Conservation (phyloP, 64 coral and sea anemone species). For the Stylophora pistillata region DNA sequence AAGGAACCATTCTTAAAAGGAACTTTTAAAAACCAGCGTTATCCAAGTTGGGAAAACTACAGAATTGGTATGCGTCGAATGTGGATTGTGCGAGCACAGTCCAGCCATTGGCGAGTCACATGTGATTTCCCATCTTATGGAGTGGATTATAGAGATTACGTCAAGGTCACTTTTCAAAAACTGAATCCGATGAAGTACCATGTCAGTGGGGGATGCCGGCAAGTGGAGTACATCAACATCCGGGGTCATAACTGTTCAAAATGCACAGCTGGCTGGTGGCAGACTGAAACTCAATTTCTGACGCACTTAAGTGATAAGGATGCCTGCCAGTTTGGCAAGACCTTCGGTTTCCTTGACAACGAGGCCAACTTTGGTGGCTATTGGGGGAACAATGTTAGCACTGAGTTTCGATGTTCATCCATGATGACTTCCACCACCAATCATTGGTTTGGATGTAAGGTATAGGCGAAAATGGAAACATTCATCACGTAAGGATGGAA, state of each 20-base stretch:
- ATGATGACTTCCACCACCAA: slow-evolving; percentile 22
- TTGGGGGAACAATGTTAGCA: not conserved
- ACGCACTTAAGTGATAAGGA: slow-evolving; percentile 6
- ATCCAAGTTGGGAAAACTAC: slow-evolving; percentile 40
- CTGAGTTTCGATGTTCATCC: slow-evolving; percentile 14
- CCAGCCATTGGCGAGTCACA: slow-evolving; percentile 47
- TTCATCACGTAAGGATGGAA: not conserved
- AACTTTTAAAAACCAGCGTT: not conserved
- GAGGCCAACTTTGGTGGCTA: slow-evolving; percentile 35
- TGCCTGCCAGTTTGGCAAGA: slow-evolving; percentile 12
- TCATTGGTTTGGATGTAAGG: slow-evolving; percentile 29
- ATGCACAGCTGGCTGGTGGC: slow-evolving; percentile 41
- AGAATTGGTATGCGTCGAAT: slow-evolving; percentile 18
- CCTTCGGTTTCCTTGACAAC: not conserved
- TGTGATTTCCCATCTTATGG: slow-evolving; percentile 38
- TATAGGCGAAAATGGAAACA: not conserved
- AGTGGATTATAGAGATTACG: slow-evolving; percentile 37
- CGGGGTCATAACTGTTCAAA: slow-evolving; percentile 21
- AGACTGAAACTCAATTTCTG: not conserved
- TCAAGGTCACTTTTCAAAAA: slow-evolving; percentile 6
- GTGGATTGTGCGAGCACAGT: not conserved
- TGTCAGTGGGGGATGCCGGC: not conserved
- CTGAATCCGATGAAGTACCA: slow-evolving; percentile 8
- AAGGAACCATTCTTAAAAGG: not conserved
- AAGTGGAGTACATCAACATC: slow-evolving; percentile 51